phyloP scores from a whole-genome alignment of 1,140 invertebrate genomes.

The silkworm (Bombyx mori) region ASM3026992v2 NC_085117.1:14052501-14053000 shows the following conservation, averaged over 20 bases:
- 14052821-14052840: constrained; percentile 57
- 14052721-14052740: constrained; percentile 51
- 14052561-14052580: too few relatives aligned
- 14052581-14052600: too few relatives aligned
- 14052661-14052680: not conserved
- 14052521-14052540: too few relatives aligned
- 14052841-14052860: constrained; percentile 59
- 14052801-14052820: constrained; percentile 55
- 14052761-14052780: constrained; percentile 54
- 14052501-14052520: too few relatives aligned
- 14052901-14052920: constrained; percentile 27
- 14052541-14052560: too few relatives aligned
- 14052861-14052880: constrained; percentile 63
- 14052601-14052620: too few relatives aligned
- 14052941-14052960: constrained; percentile 12
- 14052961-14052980: constrained; percentile 21
- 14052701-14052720: constrained; percentile 43
- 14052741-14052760: constrained; percentile 62
- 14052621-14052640: too few relatives aligned
- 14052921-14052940: constrained; percentile 5
- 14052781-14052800: constrained; percentile 57
- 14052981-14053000: constrained; percentile 31
- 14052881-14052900: constrained; percentile 37
- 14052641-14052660: too few relatives aligned
- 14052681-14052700: not conserved